Conservation (phyloP, 2,113 vertebrate species). For the Ariopsis seemanni region DNA sequence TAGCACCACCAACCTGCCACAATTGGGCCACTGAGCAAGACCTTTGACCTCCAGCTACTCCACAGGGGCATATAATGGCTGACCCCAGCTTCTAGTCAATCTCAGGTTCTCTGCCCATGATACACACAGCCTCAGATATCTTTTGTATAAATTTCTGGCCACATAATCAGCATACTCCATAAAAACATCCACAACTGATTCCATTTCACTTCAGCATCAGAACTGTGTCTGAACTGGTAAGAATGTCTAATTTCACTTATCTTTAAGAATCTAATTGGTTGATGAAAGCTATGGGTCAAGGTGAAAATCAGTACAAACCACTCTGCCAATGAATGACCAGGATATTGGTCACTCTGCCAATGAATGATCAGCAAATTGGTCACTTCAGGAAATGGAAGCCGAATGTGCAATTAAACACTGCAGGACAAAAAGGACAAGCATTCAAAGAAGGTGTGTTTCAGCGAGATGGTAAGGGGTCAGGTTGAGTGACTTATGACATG, state of each 20-base stretch:
- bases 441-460: too few species aligned
- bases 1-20: neutral
- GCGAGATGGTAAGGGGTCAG: too few species aligned
- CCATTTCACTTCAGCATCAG: neutral
- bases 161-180: neutral
- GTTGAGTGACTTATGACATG: neutral
- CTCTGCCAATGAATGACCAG: neutral
- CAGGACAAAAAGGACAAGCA: neutral
- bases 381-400: neutral
- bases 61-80: neutral
- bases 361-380: too few species aligned
- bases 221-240: neutral
- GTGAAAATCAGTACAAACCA: neutral
- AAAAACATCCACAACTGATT: neutral
- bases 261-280: neutral
- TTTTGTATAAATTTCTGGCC: neutral
- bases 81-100: neutral
- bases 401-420: neutral
- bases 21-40: neutral
- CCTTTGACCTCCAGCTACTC: neutral
- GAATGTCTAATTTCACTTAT: neutral
- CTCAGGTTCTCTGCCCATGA: neutral
- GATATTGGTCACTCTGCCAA: too few species aligned
- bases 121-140: neutral
- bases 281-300: neutral